Percentiles rank a stretch among this genome's conserved stretches.
Conservation (phyloP, 2,888 invertebrate genomes). For the Lasioglossum leucozonium region DNA sequence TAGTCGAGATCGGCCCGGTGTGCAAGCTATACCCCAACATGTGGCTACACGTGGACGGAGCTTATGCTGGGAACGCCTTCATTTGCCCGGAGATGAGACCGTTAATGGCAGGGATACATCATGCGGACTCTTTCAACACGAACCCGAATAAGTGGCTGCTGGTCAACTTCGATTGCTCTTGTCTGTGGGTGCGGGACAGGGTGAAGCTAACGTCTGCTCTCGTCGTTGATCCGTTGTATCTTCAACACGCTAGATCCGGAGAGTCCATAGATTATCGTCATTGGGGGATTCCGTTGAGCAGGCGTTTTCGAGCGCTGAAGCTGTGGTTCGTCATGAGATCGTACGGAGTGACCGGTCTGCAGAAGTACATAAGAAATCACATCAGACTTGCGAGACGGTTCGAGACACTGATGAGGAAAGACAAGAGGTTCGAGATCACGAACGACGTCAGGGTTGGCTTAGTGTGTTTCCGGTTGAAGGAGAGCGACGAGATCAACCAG, state of each 20-base stretch:
- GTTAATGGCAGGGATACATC: constrained; percentile 88
- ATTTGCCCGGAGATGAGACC: constrained; percentile 93
- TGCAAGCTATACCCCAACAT: constrained; percentile 87
- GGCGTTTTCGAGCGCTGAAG: constrained; percentile 93
- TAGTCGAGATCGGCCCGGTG: constrained; percentile 91
- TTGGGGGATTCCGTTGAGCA: constrained; percentile 94
- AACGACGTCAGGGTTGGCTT: constrained; percentile 91
- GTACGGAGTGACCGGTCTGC: constrained; percentile 93
- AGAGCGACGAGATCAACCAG: constrained; percentile 90
- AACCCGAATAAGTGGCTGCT: constrained; percentile 96
- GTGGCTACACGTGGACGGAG: constrained; percentile 96
- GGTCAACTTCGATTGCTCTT: constrained; percentile 94
- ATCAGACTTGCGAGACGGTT: constrained; percentile 91
- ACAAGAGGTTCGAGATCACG: constrained; percentile 90
- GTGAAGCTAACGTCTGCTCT: constrained; percentile 92
- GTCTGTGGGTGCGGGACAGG: constrained; percentile 92
- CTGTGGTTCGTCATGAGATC: constrained; percentile 94
- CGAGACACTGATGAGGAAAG: constrained; percentile 88
- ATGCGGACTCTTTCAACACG: constrained; percentile 94
- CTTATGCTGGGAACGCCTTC: constrained; percentile 94
- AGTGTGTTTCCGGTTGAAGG: constrained; percentile 91
- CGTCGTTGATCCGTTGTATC: constrained; percentile 94
- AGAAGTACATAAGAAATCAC: constrained; percentile 93
- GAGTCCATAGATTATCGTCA: constrained; percentile 91
- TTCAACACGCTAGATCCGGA: constrained; percentile 92